Conservation (phyloP, 1,140 invertebrate genomes). For the Conus ventricosus region DNA sequence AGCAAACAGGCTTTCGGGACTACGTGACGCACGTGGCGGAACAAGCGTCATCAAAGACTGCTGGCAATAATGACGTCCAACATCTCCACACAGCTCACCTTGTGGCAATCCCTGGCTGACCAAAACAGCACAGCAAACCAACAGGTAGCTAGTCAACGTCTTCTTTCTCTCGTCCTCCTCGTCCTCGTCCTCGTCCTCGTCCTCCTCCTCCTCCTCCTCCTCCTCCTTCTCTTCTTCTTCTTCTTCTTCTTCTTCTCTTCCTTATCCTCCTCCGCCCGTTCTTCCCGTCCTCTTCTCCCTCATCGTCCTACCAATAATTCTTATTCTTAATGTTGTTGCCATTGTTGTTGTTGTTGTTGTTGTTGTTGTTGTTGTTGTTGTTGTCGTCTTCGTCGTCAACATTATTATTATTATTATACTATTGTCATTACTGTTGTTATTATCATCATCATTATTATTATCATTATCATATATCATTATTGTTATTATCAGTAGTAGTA, state of each 20-base stretch:
- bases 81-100: neutral
- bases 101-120: neutral
- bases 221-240: neutral
- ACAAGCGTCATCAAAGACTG: neutral
- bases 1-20: neutral
- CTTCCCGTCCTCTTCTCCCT: neutral
- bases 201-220: neutral
- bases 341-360: too few species aligned
- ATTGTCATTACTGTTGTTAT: too few species aligned
- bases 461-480: too few species aligned
- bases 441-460: too few species aligned
- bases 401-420: too few species aligned
- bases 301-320: too few species aligned
- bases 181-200: neutral
- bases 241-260: neutral
- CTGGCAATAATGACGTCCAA: neutral
- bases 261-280: neutral
- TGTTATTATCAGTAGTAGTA: too few species aligned
- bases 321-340: too few species aligned
- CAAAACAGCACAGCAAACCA: neutral
- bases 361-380: too few species aligned
- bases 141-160: too few species aligned
- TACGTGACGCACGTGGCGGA: neutral
- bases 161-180: too few species aligned
- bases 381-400: too few species aligned